Base-by-base conservation (phyloP, 2,797 vertebrate species). In the Arnoldichthys spilopterus region DNA sequence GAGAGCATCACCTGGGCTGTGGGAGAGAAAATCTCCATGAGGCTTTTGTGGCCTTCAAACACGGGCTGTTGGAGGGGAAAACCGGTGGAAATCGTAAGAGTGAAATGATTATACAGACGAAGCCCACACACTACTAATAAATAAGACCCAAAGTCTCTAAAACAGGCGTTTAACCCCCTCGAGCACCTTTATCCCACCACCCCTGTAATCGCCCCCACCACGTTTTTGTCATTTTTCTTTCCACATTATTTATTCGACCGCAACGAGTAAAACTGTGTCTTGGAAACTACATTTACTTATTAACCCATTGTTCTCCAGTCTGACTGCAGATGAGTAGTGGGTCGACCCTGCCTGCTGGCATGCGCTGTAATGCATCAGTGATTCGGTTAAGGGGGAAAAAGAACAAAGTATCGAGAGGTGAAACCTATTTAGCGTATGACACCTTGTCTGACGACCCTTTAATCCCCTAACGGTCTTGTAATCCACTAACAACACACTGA, bases 1-100 rank as follows among this genome's bases (percentile, higher is more conserved):
- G 80, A 85, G 67, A 80, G 67, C 72, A 86, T 87, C 86, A 85
- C 85, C 85, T 87, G 84, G 78, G 83, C 78, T 79, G 81, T 81
- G 83, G 80, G 77, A 82, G 7, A 77, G 59, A 85, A 79, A 75
- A 51, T 43, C 68, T 79, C 22, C 74, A 64, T 71, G 74, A 74
- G 72, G 86, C 90, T 89, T 93, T 92, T 92, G 90, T 91, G 90
- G 86, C 85, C 82, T 71, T 76, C 24, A 70, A 74, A 68, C 66
- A 80, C 43, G 72, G 61, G 62, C 66, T 78, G 87, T 83, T 85
- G 61, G 26, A 54, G 51, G 59, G 34, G 32, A 51, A 67, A 79
- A 54, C 45, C 49, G 53, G 54, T 67, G 59, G 63, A 77, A 53
- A 71, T 45, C 70, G 30, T 51, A 28, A 18, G 61, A 49, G 47